Evolutionary conservation across 2,888 invertebrate species (phyloP).

Genomic region (Sinhomidia bicolor): DNA sequence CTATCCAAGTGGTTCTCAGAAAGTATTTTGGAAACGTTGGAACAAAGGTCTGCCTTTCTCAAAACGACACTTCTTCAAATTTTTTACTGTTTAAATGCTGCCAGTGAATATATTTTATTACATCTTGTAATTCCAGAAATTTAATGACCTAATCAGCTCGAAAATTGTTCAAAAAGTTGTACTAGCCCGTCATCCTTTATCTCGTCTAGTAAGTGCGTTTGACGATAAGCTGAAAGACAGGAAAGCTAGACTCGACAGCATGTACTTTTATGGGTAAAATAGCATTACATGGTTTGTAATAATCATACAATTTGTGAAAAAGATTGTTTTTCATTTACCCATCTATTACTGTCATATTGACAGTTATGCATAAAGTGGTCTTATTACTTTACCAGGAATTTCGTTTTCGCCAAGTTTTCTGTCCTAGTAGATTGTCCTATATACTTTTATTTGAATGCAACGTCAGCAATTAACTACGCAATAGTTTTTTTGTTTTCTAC

Average conservation of each 20-base stretch:
- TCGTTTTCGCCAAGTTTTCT: no score
- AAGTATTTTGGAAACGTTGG: conserved; percentile 75
- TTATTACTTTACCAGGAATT: no score
- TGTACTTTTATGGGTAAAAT: conserved; percentile 77
- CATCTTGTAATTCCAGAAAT: conserved; percentile 64
- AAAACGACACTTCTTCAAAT: neutral
- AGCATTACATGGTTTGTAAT: no score
- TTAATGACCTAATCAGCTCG: conserved; percentile 58
- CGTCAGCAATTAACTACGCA: no score
- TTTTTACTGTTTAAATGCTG: no score
- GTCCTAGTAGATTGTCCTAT: no score
- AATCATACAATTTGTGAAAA: no score
- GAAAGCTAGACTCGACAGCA: conserved; percentile 71
- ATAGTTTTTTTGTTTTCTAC: no score
- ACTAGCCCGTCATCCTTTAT: conserved; percentile 77
- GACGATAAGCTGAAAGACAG: conserved; percentile 77
- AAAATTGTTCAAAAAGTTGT: conserved; percentile 71
- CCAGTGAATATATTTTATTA: neutral
- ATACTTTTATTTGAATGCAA: no score
- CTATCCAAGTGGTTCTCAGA: conserved; percentile 75
- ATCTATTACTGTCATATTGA: no score
- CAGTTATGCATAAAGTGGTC: no score
- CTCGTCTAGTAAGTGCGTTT: conserved; percentile 77
- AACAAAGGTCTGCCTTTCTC: no score
- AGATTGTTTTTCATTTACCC: neutral